phyloP scores from a whole-genome alignment of 2,797 vertebrate genomes.

The Enteromius trimaculatus region DNA sequence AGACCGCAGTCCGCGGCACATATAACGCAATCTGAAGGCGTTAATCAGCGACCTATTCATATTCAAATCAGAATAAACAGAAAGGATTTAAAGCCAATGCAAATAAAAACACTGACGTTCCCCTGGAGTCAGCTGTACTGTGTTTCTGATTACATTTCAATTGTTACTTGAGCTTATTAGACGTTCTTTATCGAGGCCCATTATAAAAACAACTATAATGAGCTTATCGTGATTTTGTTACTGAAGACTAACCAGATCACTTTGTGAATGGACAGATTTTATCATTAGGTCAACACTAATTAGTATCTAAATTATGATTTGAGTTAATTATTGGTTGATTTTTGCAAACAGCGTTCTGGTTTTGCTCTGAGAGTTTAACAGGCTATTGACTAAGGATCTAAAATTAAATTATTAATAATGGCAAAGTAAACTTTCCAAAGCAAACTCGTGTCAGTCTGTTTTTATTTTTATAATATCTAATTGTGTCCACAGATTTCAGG shows the following conservation, averaged over 20 bases:
- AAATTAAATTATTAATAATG: neutral
- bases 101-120: constrained; percentile 67
- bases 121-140: constrained; percentile 68
- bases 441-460: neutral
- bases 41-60: constrained; percentile 73
- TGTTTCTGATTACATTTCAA: neutral
- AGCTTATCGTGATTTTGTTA: constrained; percentile 19
- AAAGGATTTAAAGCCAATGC: constrained; percentile 76
- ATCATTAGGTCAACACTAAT: constrained; percentile 12
- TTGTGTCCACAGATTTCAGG: neutral
- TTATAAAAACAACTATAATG: neutral
- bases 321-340: neutral
- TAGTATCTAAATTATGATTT: neutral
- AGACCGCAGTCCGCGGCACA: neutral
- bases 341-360: neutral
- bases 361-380: neutral
- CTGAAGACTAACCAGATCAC: neutral
- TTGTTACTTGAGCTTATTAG: neutral
- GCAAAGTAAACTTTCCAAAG: neutral
- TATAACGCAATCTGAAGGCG: constrained; percentile 19
- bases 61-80: constrained; percentile 78
- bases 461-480: neutral
- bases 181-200: constrained; percentile 28
- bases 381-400: neutral
- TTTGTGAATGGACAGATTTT: neutral